Base-by-base conservation (phyloP, 2,797 vertebrate genomes). In the Choloepus didactylus region DNA sequence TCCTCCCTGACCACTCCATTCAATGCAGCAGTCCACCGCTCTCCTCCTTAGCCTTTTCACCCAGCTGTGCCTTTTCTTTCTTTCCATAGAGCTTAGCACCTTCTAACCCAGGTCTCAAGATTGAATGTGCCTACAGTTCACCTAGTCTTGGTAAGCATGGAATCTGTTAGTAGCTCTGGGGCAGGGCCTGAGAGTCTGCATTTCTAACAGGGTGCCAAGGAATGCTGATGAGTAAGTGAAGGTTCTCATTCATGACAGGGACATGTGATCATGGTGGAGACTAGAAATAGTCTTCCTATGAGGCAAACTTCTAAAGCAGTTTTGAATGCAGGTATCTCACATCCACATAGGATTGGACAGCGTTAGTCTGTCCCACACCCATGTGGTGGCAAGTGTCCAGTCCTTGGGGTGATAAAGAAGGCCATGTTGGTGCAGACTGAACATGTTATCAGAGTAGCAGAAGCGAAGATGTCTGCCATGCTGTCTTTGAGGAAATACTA, bases 41-140 rank as follows among this genome's bases (percentile, higher is more conserved):
- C 29, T 35, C 38, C 31, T 56, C 54, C 73, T 4, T 2, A 6
- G 2, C 1, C 5, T 18, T 27, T 77, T 73, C 3, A 0, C 1
- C 12, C 46, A 1, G 41, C 80, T 79, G 62, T 38, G 1, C 41
- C 27, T 91, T 51, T 31, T 31, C 6, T 23, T 14, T 72, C 59
- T 64, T 60, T 70, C 25, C 19, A 27, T 75, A 77, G 25, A 6
- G 6, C 44, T n/a, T 38, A 2, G 25, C 19, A 1, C 46, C 15
- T 73, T 90, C 38, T 31, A 2, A 44, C 44, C 35, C 49, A 25
- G 10, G 9, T 60, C 46, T 25, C n/a, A n/a, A 31, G 44, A 9
- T 31, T 5, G 11, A 1, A 9, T 0, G 2, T 9, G 25, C 3
- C 0, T 9, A 18, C 23, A 4, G 2, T 19, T n/a, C n/a, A 0